phyloP scores from a whole-genome alignment of 2,797 vertebrate species.

The Lutjanus campechanus region DNA sequence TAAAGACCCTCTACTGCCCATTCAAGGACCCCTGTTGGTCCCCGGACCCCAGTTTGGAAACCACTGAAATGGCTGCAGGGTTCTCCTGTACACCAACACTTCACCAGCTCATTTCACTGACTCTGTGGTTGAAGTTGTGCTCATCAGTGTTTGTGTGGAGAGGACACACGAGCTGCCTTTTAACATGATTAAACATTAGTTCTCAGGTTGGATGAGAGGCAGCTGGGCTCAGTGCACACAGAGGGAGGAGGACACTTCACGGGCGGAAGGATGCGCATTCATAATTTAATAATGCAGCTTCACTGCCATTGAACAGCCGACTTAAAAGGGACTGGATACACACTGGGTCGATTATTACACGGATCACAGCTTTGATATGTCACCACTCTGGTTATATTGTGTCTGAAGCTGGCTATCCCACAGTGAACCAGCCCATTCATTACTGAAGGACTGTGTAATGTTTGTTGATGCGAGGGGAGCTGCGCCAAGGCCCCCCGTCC shows the following conservation, averaged over 20 bases:
- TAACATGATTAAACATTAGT: slow-evolving; percentile 18
- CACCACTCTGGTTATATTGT: background rate
- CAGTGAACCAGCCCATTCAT: slow-evolving; percentile 57
- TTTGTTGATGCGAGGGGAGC: slow-evolving; percentile 65
- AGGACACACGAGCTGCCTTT: slow-evolving; percentile 29
- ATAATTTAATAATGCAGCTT: slow-evolving; percentile 79
- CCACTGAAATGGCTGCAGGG: slow-evolving; percentile 1
- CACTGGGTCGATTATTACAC: background rate
- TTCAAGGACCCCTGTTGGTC: too few species aligned
- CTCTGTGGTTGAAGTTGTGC: slow-evolving; percentile 2
- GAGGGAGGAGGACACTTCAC: slow-evolving; percentile 68
- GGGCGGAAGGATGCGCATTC: slow-evolving; percentile 76
- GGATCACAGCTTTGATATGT: slow-evolving; percentile 18
- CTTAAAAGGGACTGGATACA: slow-evolving; percentile 24
- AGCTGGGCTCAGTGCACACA: slow-evolving; percentile 21
- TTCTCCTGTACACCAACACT: slow-evolving; percentile 1
- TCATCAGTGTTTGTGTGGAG: slow-evolving; percentile 26
- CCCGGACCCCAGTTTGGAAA: too few species aligned
- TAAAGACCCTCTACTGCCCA: too few species aligned
- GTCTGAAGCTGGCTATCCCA: background rate
- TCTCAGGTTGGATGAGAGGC: slow-evolving; percentile 29
- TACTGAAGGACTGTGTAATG: slow-evolving; percentile 35
- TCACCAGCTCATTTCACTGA: background rate
- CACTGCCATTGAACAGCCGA: slow-evolving; percentile 37
- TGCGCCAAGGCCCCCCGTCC: slow-evolving; percentile 55